A percentile compares a stretch with the other conserved stretches of the same genome.
These are phyloP conservation scores for Drosophila kurseongensis DNA, from an alignment of 1,140 invertebrate genomes.

Conservation along the genomic window DNA sequence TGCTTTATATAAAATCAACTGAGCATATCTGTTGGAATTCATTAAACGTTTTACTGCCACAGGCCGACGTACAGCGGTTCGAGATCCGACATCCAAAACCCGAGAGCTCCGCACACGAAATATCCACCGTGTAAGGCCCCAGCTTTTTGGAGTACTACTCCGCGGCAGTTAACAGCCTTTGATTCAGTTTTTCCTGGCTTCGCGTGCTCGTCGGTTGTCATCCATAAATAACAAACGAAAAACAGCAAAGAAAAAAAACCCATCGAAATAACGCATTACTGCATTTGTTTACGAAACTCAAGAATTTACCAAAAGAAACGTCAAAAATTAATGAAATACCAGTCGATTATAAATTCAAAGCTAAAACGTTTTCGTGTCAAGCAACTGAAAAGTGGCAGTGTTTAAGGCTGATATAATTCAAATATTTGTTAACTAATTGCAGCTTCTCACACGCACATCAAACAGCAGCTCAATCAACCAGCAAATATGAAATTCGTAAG, in stretches of 20 bases:
- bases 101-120: conserved; percentile 21
- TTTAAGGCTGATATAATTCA: conserved; percentile 56
- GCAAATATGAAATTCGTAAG: conserved; percentile 83
- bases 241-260: conserved; percentile 9
- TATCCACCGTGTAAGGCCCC: conserved; percentile 45
- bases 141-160: conserved; percentile 19
- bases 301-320: conserved; percentile 38
- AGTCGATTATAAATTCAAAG: conserved; percentile 29
- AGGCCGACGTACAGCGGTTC: conserved; percentile 57
- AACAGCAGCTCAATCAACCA: conserved; percentile 51
- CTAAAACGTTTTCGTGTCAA: conserved; percentile 52
- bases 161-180: conserved; percentile 36
- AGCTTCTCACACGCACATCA: conserved; percentile 41
- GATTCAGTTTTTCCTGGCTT: conserved; percentile 50
- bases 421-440: conserved; percentile 81
- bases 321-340: conserved; percentile 33
- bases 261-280: conserved; percentile 40
- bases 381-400: conserved; percentile 51
- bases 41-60: conserved; percentile 84
- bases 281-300: conserved; percentile 37
- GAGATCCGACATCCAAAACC: conserved; percentile 25
- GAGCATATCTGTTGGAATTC: conserved; percentile 84
- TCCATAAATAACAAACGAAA: conserved; percentile 14
- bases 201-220: conserved; percentile 50
- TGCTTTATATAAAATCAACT: conserved; percentile 84